Base-by-base conservation (phyloP, 2,888 invertebrate species). In the Cheilosia grossa region DNA sequence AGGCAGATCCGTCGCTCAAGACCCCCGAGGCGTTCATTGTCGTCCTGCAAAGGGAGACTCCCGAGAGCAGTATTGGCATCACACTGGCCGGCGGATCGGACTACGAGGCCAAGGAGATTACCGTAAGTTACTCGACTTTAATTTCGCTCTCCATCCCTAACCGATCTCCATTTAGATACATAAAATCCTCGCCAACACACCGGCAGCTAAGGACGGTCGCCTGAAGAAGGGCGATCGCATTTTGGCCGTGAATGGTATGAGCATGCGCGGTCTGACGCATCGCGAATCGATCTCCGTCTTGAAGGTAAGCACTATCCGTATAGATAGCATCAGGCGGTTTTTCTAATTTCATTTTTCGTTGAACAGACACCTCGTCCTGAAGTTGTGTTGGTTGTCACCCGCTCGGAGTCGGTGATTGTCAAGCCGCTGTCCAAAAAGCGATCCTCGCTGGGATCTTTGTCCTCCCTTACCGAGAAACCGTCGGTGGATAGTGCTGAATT, bases 31-130 rank as follows among this genome's bases (percentile, higher is more conserved):
- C 95, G 6, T 92, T 94, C 85, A 95, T 95, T 40, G 94, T 95
- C 54, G 93, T 95, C 27, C 92, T 96, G 77, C 94, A 94, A 89
- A 93, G 95, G 77, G 95, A 96, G 89, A 93, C 94, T 87, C 93
- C 94, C 3, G 94, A 94, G 56, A 95, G 96, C 24, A 96, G 96
- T 89, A 95, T 98, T 80, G 98, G 98, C 53, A 95, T 98, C 81
- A 97, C 97, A 54, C 93, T 98, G 88, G 97, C 97, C 66, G 98
- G 98, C 78, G 98, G 98, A 66, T 95, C 95, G 19, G 98, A 98
- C 91, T 97, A 97, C 90, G 98, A 98, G 93, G 95, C 96, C 89
- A 98, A 97, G 93, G 97, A 97, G 92, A 97, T 98, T 87, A 97
- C 97, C 89, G 97, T 97, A 92, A 93, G 94, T 92, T 17, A n/a